phyloP scores from a whole-genome alignment of 2,113 vertebrate genomes.

The Trogon melanurus region DNA sequence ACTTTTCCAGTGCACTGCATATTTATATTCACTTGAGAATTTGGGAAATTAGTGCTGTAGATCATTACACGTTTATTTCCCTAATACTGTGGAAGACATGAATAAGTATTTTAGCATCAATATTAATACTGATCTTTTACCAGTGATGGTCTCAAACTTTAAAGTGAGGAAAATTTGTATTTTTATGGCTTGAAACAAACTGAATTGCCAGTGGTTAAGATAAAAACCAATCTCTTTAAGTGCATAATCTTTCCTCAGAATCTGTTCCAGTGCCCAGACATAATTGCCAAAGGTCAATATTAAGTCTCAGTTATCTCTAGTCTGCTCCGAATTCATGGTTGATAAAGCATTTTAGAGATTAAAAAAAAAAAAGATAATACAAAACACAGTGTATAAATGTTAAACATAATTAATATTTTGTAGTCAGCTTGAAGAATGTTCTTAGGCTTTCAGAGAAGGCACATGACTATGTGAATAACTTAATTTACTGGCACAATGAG shows the following conservation, averaged over 20 bases:
- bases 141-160: neutral
- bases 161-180: neutral
- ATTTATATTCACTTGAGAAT: neutral
- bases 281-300: neutral
- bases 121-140: neutral
- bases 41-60: neutral
- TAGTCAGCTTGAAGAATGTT: neutral
- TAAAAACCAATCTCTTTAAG: neutral
- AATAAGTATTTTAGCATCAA: neutral
- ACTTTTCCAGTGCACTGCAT: neutral
- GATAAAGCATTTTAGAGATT: neutral
- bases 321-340: neutral
- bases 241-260: neutral
- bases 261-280: neutral
- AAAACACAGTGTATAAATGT: neutral
- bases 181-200: neutral
- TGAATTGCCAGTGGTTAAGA: neutral
- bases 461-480: conserved; percentile 1
- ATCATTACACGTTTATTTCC: neutral
- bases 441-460: neutral
- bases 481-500: conserved; percentile 10
- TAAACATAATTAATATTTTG: neutral
- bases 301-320: neutral
- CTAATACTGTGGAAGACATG: neutral
- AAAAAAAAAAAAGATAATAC: neutral